Evolutionary conservation across 1,140 invertebrate species (phyloP), one percentile per base, ranked within the genome.

Genomic region (Bombus confusus): DNA sequence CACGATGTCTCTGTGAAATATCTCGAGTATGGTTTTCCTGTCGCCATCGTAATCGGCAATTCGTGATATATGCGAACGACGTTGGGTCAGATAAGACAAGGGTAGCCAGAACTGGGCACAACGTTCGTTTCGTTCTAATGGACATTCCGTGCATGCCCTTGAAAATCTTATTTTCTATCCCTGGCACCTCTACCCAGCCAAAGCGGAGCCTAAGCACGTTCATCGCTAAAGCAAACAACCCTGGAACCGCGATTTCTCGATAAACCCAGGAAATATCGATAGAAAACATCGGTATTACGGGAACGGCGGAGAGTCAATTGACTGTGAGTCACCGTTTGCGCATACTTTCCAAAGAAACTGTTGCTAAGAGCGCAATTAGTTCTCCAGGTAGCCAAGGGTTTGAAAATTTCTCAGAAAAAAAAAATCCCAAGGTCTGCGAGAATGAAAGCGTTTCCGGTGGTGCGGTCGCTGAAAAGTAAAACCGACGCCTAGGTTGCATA

Each of bases 341-440:
- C 76, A 41, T 72, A 76, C 47, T 81, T 69, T 3, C 47, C 18
- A 52, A 6, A 22, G 43, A 41, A 80, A 37, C 66, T 18, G 66
- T 25, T 28, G 41, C 64, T 52, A 47, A 43, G 2, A 59, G 73
- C 66, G 77, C 69, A 88, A 88, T 87, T 89, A 82, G 86, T 43
- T 59, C 2, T 88, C 69, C 88, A 89, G 88, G 86, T 89, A 89
- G 71, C 0, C 41, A 10, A 66, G 83, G 64, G 64, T 72, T 43
- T 28, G 15, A 18, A 57, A 31, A 18, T 31, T 31, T 66, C 28
- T n/a, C 8, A 0, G 8, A 59, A 80, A 80, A 3, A 15, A 66
- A 82, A 77, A 77, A 64, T 34, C 18, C 18, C 39, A 43, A 87
- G 73, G 76, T 59, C 72, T 62, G 22, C 41, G 43, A 52, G 59